Evolutionary conservation across 2,113 vertebrate genomes (phyloP), one percentile per base, ranked within the genome.

Genomic region (Oenanthe melanoleuca): DNA sequence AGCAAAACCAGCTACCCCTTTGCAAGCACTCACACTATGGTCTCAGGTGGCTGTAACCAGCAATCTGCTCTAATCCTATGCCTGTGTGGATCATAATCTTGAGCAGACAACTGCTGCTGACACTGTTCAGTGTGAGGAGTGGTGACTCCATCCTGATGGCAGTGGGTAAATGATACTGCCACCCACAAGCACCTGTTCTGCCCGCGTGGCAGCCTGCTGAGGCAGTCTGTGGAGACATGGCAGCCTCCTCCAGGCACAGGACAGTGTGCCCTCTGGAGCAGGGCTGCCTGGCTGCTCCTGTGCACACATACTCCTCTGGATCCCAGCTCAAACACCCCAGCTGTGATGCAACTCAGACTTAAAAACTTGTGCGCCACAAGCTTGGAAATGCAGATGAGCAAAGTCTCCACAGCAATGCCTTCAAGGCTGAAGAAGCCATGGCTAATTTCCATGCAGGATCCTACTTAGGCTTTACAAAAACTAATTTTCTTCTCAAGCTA

Each of bases 141-240:
- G 71, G 70, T 95, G 91, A 97, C 73, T 79, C 84, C 85, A 89
- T 97, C 50, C 78, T 5, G 2, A 91, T 80, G 78, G 87, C 89
- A 93, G 89, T 80, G 85, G 26, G 85, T 92, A 97, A 96, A 31
- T 33, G 72, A 95, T 96, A 95, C 79, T 40, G 52, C 94, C 94
- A 94, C 94, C 95, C 93, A 96, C 94, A 89, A 67, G 79, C 94
- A 97, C 92, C 96, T 97, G 94, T 96, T 93, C 89, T 94, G 94
- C 89, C 85, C 94, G 83, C 31, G 0, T 88, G 89, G 81, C 79
- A 80, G 71, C 38, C 34, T 66, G 63, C 66, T 1, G 5, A 42
- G 13, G 71, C 38, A 11, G 65, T 26, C 80, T 82, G 57, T 11
- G 59, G 55, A 60, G 85, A 56, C 34, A 65, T 8, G 28, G 56